Percentiles rank a stretch among this genome's conserved stretches.
phyloP scores from a whole-genome alignment of 2,113 vertebrate genomes.

The Passer montanus region DNA sequence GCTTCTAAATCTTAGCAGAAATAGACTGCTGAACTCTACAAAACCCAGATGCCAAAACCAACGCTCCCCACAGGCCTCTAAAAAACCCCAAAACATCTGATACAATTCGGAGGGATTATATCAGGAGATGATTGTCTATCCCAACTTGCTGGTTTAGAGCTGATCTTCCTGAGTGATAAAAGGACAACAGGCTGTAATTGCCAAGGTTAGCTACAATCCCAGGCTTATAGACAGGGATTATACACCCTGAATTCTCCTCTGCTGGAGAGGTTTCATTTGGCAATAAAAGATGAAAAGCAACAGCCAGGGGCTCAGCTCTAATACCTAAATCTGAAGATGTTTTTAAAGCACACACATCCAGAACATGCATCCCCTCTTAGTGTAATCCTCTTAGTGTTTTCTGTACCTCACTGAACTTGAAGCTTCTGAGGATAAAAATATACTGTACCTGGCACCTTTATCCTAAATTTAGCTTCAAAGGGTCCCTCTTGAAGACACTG shows the following conservation, averaged over 20 bases:
- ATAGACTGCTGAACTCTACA: background rate
- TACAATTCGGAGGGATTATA: background rate
- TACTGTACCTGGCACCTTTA: background rate
- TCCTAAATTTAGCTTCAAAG: constrained; percentile 29
- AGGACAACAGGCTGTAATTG: constrained; percentile 77
- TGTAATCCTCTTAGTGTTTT: constrained; percentile 76
- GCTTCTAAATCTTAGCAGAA: background rate
- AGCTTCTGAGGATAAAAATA: constrained; percentile 34
- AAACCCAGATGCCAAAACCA: background rate
- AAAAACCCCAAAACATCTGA: background rate
- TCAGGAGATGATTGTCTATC: background rate
- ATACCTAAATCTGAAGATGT: constrained; percentile 53
- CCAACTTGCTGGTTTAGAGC: background rate
- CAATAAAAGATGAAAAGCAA: constrained; percentile 72
- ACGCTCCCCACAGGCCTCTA: no score
- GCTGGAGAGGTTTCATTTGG: constrained; percentile 72
- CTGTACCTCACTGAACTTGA: constrained; percentile 48
- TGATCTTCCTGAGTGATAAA: constrained; percentile 60
- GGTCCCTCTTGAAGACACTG: background rate
- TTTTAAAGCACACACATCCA: constrained; percentile 49
- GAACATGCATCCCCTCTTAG: constrained; percentile 22
- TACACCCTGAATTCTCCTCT: constrained; percentile 67
- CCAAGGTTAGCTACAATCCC: constrained; percentile 55
- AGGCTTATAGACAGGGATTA: constrained; percentile 69
- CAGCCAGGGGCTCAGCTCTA: constrained; percentile 68